Base-by-base conservation (phyloP, 2,888 invertebrate species). In the Monoplex corrugatus region DNA sequence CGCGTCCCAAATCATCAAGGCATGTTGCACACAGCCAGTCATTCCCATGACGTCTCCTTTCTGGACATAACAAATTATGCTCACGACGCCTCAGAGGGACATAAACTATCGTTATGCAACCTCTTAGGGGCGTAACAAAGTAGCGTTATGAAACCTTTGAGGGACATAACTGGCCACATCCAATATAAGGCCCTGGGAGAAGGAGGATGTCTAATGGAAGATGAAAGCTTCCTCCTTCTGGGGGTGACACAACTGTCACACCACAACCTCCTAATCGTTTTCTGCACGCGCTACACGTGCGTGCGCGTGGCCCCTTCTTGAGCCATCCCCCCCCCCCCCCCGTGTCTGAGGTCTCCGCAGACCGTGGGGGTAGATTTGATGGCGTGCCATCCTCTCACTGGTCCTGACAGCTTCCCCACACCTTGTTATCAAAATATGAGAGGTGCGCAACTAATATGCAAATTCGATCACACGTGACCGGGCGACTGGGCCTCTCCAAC, bases 341-440 rank as follows among this genome's bases (percentile, higher is more conserved):
- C n/a, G n/a, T n/a, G n/a, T n/a, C n/a, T n/a, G 45, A 16, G 50
- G 87, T 80, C 87, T 87, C 87, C 3, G 38, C 40, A 78, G 87
- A 87, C 78, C 8, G 5, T 1, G 10, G 57, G 2, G 10, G 57
- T 35, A 28, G 85, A 28, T 38, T 86, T 63, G 28, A 63, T 86
- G 28, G 8, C 86, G 86, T 86, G 86, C 40, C 86, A n/a, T 43
- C 38, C 19, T 43, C 68, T 68, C 86, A 43, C 78, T 44, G 32
- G 28, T n/a, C 3, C 32, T 57, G 87, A 87, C 87, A 50, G 57
- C 45, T 44, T 2, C 43, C 44, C 80, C 82, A 89, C 90, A 90
- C 89, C 78, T 89, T 86, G 85, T 72, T 87, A 89, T 86, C 87
- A 89, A 89, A 89, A 90, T 90, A 90, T 90, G 90, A 90, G 80